Conservation (phyloP, 2,888 invertebrate genomes). For the Agriopis aurantiaria region DNA sequence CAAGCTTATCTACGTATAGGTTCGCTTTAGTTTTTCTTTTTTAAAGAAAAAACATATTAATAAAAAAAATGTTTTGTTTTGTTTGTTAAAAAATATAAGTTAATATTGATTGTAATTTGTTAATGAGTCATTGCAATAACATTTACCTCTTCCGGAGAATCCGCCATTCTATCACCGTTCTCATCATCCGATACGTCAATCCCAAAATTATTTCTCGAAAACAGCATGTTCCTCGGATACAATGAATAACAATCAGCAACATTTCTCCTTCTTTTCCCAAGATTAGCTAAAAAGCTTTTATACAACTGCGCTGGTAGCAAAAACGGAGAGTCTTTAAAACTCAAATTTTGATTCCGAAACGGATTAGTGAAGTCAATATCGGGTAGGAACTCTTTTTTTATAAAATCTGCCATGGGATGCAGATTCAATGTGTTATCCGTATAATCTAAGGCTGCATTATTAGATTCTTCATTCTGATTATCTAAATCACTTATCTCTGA, state of each 20-base stretch:
- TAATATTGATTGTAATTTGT: not conserved
- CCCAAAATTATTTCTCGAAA: conserved; percentile 70
- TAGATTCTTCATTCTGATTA: conserved; percentile 67
- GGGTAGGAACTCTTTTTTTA: conserved; percentile 82
- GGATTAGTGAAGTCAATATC: conserved; percentile 79
- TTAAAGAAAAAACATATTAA: no score
- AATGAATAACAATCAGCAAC: conserved; percentile 80
- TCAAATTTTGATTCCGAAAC: conserved; percentile 75
- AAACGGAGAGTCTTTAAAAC: conserved; percentile 84
- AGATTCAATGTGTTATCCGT: conserved; percentile 74
- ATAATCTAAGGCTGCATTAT: conserved; percentile 72
- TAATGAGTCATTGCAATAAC: not conserved
- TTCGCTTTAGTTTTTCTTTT: no score
- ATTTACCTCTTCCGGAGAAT: conserved; percentile 83
- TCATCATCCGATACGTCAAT: conserved; percentile 81
- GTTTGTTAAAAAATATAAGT: no score
- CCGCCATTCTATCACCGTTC: conserved; percentile 72
- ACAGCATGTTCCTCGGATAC: conserved; percentile 86
- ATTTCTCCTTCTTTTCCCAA: conserved; percentile 79
- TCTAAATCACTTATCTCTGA: conserved; percentile 80
- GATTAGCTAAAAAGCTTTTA: conserved; percentile 91
- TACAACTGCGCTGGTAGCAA: conserved; percentile 92
- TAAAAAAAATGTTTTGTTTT: no score
- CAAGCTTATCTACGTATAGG: no score
- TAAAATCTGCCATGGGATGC: conserved; percentile 80